Evolutionary conservation across 2,888 invertebrate species (phyloP).

Genomic region (Romanomermis culicivorax): DNA sequence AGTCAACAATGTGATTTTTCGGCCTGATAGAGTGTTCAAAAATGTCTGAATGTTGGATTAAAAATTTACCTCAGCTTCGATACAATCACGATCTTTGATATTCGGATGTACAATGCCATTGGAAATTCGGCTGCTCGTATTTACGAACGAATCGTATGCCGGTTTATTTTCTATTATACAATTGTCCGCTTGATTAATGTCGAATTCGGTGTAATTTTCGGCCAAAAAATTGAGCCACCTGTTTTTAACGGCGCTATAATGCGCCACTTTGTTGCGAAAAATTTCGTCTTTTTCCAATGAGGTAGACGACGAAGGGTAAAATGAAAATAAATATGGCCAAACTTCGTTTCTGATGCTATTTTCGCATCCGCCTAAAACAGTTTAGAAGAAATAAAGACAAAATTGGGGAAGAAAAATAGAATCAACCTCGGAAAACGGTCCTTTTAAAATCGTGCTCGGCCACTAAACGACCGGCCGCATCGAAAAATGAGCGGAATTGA

Average conservation of each 20-base stretch:
- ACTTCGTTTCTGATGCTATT: slow-evolving; percentile 23
- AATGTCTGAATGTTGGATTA: too few relatives aligned
- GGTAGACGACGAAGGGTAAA: slow-evolving; percentile 22
- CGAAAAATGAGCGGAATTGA: slow-evolving; percentile 21
- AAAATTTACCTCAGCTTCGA: too few relatives aligned
- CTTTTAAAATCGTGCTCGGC: slow-evolving; percentile 26
- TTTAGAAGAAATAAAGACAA: too few relatives aligned
- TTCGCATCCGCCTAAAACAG: slow-evolving; percentile 24
- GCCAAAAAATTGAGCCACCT: slow-evolving; percentile 3
- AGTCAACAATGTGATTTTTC: too few relatives aligned
- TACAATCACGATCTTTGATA: too few relatives aligned
- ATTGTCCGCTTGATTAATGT: not conserved
- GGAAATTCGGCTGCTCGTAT: too few relatives aligned
- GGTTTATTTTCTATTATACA: not conserved
- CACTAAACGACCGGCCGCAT: slow-evolving; percentile 27
- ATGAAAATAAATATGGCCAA: slow-evolving; percentile 29
- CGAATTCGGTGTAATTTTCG: not conserved
- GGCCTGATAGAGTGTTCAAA: too few relatives aligned
- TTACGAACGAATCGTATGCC: not conserved
- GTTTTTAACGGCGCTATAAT: slow-evolving; percentile 3
- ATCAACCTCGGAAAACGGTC: slow-evolving; percentile 27
- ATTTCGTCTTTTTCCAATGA: not conserved
- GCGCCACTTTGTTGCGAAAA: not conserved
- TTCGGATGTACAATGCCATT: too few relatives aligned
- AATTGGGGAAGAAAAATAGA: too few relatives aligned